These are phyloP conservation scores for Struthio camelus DNA, from an alignment of 2,113 vertebrate genomes.

Conservation along the genomic window DNA sequence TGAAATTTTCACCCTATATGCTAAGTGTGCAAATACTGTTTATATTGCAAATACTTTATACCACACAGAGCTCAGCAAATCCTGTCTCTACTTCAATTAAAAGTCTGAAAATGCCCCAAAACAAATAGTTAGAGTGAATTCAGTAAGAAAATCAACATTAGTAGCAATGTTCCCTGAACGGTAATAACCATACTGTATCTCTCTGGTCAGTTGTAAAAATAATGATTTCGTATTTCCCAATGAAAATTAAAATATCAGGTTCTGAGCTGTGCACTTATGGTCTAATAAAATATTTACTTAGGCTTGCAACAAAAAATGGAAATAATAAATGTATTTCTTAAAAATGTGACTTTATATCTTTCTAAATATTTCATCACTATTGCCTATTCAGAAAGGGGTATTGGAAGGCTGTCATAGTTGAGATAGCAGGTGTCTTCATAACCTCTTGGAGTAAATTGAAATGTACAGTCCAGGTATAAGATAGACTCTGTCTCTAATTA, in stretches of 20 bases:
- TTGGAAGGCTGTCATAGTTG: not conserved
- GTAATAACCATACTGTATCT: not conserved
- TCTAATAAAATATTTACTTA: slow-evolving; percentile 25
- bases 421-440: not conserved
- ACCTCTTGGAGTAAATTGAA: not conserved
- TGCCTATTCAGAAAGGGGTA: not conserved
- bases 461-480: not conserved
- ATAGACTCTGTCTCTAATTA: not conserved
- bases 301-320: not conserved
- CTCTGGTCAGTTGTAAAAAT: slow-evolving; percentile 24
- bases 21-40: not conserved
- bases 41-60: not conserved
- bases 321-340: slow-evolving; percentile 1
- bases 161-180: not conserved
- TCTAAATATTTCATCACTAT: not conserved
- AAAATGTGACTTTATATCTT: not conserved
- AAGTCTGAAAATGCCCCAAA: not conserved
- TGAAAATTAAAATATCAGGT: slow-evolving; percentile 20
- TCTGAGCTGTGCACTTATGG: not conserved
- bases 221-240: not conserved
- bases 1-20: not conserved
- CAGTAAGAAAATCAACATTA: not conserved
- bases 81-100: not conserved
- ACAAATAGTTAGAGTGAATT: not conserved
- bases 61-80: not conserved